Conservation (phyloP, 2,113 vertebrate species). For the Opisthocomus hoazin region DNA sequence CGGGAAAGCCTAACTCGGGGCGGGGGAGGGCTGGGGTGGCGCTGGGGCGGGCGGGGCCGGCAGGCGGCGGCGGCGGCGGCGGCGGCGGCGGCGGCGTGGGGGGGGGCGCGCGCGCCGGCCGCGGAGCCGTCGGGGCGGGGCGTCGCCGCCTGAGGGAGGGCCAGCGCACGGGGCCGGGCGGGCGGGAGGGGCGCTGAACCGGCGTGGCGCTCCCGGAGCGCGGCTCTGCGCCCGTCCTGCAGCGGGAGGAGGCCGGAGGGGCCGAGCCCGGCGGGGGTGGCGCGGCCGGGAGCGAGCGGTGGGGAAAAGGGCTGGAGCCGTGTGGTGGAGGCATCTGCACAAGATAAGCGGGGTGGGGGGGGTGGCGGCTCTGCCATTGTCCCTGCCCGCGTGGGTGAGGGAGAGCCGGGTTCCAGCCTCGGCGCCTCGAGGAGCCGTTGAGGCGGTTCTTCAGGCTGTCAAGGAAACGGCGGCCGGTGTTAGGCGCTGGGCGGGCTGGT, state of each 20-base stretch:
- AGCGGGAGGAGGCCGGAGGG: too few species aligned
- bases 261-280: too few species aligned
- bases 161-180: not conserved
- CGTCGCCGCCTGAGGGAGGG: not conserved
- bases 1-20: not conserved
- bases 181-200: not conserved
- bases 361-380: not conserved
- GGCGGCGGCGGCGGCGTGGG: not conserved
- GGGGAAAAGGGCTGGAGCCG: not conserved
- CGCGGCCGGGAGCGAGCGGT: not conserved
- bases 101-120: too few species aligned
- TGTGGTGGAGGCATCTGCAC: not conserved
- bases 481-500: not conserved
- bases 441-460: not conserved
- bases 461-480: rapidly evolving
- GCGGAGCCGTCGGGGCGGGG: not conserved
- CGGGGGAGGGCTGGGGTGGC: not conserved
- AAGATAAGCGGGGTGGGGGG: rapidly evolving
- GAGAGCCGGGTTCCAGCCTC: not conserved
- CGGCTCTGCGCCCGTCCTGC: too few species aligned
- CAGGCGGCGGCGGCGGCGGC: not conserved
- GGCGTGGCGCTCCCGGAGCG: not conserved
- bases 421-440: not conserved
- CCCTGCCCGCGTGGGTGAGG: not conserved
- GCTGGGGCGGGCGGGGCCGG: not conserved